phyloP scores from a whole-genome alignment of 2,888 invertebrate genomes.

The Trichopria drosophilae region DNA sequence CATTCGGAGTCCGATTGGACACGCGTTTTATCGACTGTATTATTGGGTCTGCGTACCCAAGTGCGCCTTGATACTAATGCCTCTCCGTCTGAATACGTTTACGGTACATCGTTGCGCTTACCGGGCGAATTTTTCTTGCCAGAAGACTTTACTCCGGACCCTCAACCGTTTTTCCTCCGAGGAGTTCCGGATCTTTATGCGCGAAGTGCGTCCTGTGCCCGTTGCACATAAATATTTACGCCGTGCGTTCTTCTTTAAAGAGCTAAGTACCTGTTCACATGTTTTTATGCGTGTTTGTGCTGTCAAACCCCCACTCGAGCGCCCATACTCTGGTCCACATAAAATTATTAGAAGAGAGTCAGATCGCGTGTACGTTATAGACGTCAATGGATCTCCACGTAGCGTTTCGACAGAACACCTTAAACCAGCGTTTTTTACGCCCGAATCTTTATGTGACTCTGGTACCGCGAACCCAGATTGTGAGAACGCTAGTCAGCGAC shows the following conservation, averaged over 20 bases:
- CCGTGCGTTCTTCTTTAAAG: not conserved
- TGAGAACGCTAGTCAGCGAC: too few species aligned
- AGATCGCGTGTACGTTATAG: not conserved
- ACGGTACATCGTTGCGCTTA: not conserved
- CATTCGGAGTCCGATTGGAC: too few species aligned
- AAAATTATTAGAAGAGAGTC: not conserved
- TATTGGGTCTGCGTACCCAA: too few species aligned
- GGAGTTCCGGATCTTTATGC: not conserved
- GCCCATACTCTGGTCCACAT: not conserved
- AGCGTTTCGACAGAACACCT: not conserved
- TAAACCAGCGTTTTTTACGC: conserved; percentile 1
- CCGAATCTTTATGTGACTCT: too few species aligned
- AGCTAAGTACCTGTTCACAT: not conserved
- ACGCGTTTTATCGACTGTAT: too few species aligned
- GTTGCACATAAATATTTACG: not conserved
- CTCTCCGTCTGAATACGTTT: not conserved
- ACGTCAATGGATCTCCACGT: not conserved
- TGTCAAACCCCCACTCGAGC: too few species aligned
- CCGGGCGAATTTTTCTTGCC: not conserved
- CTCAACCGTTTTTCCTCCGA: not conserved
- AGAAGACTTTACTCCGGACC: conserved; percentile 1
- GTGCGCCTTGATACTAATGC: too few species aligned
- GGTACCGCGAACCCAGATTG: too few species aligned
- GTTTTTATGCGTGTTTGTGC: not conserved
- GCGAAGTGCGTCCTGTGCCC: not conserved